Conservation (phyloP, 1,140 invertebrate species). For the Aricia agestis region DNA sequence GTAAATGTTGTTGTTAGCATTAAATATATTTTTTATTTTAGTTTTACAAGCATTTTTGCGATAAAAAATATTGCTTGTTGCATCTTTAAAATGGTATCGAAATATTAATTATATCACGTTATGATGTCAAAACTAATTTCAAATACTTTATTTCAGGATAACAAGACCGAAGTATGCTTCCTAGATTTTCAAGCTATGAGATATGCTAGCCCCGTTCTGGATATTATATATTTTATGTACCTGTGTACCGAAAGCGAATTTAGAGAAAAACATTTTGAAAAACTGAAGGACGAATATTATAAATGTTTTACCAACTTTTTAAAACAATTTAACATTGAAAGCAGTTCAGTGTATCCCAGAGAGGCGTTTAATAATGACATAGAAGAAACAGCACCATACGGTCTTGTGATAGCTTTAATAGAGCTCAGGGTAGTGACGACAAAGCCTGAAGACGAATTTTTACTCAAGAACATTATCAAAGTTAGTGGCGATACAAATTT, state of each 20-base stretch:
- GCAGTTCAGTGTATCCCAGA: constrained; percentile 39
- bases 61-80: no score
- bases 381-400: constrained; percentile 42
- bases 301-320: constrained; percentile 46
- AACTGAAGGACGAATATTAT: constrained; percentile 45
- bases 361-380: constrained; percentile 47
- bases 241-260: constrained; percentile 56
- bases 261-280: constrained; percentile 47
- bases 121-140: background rate
- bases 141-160: constrained; percentile 43
- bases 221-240: constrained; percentile 56
- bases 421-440: constrained; percentile 51
- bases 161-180: constrained; percentile 45
- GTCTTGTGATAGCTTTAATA: constrained; percentile 47
- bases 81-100: no score
- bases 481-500: constrained; percentile 19
- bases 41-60: no score
- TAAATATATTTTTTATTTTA: background rate
- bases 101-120: no score
- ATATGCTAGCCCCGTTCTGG: constrained; percentile 49
- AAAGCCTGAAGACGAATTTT: constrained; percentile 36
- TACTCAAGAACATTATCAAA: constrained; percentile 29
- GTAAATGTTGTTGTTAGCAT: constrained; percentile 19
- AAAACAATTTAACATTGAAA: constrained; percentile 42
- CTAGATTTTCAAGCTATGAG: constrained; percentile 63